Percentiles rank a stretch among this genome's conserved stretches.
phyloP scores from a whole-genome alignment of 2,797 vertebrate species.

The Allenopithecus nigroviridis region DNA sequence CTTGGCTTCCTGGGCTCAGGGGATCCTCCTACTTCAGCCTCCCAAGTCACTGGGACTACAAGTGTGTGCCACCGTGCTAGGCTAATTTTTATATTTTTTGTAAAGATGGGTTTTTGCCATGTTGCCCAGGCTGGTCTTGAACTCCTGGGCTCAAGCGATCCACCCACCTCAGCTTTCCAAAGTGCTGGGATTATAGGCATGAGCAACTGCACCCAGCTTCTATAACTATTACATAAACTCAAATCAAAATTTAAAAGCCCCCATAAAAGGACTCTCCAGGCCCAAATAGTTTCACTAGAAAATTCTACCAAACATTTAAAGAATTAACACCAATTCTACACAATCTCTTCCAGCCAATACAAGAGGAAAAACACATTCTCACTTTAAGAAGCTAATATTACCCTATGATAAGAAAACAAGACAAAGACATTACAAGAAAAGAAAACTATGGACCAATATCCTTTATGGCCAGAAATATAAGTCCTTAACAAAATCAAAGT shows the following conservation, averaged over 20 bases:
- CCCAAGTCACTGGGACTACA: no score
- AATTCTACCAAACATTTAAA: background rate
- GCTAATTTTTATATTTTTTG: no score
- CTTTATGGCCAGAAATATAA: background rate
- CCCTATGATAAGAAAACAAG: background rate
- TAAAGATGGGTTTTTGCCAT: no score
- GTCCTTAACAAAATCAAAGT: background rate
- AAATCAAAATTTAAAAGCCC: background rate
- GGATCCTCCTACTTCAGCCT: no score
- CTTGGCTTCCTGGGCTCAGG: no score
- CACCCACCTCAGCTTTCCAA: no score
- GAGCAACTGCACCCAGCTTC: no score
- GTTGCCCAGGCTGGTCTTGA: no score
- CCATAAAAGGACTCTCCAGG: background rate
- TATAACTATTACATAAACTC: background rate
- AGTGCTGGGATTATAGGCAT: no score
- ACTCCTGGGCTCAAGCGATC: no score
- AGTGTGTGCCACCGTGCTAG: no score
- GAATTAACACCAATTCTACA: background rate
- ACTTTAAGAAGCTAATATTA: conserved; percentile 3
- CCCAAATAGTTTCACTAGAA: background rate
- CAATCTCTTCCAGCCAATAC: background rate
- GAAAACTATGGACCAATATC: background rate
- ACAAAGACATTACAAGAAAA: background rate
- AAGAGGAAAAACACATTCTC: background rate